Conservation (phyloP, 2,888 invertebrate genomes). For the Argyresthia albistria region DNA sequence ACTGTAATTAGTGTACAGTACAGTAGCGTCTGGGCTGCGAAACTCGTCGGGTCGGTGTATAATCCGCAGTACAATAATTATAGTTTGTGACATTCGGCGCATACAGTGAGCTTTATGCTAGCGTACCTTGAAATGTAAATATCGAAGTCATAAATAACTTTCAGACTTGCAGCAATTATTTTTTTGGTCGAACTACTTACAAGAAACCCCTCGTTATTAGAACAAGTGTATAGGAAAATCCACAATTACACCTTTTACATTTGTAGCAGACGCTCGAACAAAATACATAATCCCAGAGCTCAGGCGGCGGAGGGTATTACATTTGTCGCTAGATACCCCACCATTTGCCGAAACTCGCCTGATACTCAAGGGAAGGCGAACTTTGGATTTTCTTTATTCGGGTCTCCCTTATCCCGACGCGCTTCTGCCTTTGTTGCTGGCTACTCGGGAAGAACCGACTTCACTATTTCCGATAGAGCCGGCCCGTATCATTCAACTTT, state of each 20-base stretch:
- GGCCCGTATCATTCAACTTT: constrained; percentile 63
- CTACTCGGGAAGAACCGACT: constrained; percentile 45
- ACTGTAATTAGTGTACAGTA: too few relatives aligned
- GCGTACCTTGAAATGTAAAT: too few relatives aligned
- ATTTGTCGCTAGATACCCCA: constrained; percentile 12
- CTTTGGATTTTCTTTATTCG: constrained; percentile 34
- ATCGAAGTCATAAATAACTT: too few relatives aligned
- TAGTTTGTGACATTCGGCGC: too few relatives aligned
- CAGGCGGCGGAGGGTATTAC: constrained; percentile 12
- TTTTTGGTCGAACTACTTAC: too few relatives aligned
- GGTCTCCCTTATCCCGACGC: constrained; percentile 18
- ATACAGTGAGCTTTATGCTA: too few relatives aligned
- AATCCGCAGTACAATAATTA: too few relatives aligned
- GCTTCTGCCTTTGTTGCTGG: constrained; percentile 42
- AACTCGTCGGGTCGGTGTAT: too few relatives aligned
- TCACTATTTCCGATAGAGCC: constrained; percentile 63
- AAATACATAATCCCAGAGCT: constrained; percentile 53
- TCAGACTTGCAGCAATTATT: too few relatives aligned
- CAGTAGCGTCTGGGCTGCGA: too few relatives aligned
- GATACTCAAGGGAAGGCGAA: constrained; percentile 24
- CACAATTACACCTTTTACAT: constrained; percentile 64
- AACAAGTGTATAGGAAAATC: constrained; percentile 53
- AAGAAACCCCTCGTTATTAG: constrained; percentile 27
- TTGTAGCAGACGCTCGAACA: constrained; percentile 55
- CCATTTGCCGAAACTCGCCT: constrained; percentile 22